A percentile compares a stretch with the other conserved stretches of the same genome.
These are phyloP conservation scores for Alexandromys fortis DNA, from an alignment of 2,113 vertebrate species.

Conservation along the genomic window DNA sequence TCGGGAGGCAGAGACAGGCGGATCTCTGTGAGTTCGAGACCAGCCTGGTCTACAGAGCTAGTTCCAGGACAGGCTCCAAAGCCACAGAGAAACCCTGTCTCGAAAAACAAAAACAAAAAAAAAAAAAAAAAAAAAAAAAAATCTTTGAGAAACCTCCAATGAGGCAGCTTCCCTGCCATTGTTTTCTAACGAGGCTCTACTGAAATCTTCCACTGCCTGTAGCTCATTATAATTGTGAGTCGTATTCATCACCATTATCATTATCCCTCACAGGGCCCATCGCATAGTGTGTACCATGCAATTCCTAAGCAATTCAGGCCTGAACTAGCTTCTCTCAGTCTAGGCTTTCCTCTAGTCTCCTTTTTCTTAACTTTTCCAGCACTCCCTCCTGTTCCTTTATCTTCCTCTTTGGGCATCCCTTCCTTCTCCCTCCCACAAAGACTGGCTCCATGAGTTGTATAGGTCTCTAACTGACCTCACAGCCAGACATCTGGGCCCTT, in stretches of 20 bases:
- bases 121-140: too few relatives aligned
- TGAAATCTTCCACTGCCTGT: conserved; percentile 20
- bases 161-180: not conserved
- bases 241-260: not conserved
- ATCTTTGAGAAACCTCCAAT: not conserved
- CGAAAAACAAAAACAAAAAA: too few relatives aligned
- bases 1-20: too few relatives aligned
- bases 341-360: conserved; percentile 27
- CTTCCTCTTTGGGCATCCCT: not conserved
- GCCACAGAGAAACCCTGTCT: too few relatives aligned
- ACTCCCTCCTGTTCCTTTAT: conserved; percentile 4
- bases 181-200: not conserved
- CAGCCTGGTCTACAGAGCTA: too few relatives aligned
- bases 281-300: not conserved
- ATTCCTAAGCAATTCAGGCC: conserved; percentile 11
- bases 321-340: not conserved
- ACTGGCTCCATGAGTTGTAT: not conserved
- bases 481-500: not conserved
- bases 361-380: not conserved
- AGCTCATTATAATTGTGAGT: conserved; percentile 7
- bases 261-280: not conserved
- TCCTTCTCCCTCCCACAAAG: not conserved
- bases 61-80: too few relatives aligned
- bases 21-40: too few relatives aligned
- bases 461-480: not conserved